Base-by-base conservation (phyloP, 1,140 invertebrate genomes). In the Mercenaria mercenaria region DNA sequence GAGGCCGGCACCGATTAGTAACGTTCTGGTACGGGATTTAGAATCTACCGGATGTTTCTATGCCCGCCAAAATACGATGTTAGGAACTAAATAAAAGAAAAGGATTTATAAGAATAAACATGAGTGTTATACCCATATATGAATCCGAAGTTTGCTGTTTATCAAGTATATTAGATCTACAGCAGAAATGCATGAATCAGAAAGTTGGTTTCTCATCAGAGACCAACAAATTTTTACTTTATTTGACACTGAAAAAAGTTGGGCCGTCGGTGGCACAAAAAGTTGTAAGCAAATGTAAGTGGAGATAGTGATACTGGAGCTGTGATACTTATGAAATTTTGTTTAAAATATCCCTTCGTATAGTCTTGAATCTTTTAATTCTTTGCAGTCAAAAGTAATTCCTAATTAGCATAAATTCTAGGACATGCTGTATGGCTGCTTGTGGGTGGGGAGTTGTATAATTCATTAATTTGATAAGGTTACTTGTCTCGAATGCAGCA, bases 221-320 rank as follows among this genome's bases (percentile, higher is more conserved):
- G 79, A 94, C 94, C 2, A 95, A 95, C 77, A 89, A 91, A 77
- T 94, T 90, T 86, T 89, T 95, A 10, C 82, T 95, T 2, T 93
- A 94, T 72, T 88, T 91, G 32, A 94, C 93, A 11, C 34, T 95
- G 72, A 93, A 94, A 87, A 94, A 94, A 89, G 56, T 95, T 4
- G 94, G 94, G 3, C 93, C 93, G 32, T 91, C 90, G 56, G 90
- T 92, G 11, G 94, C 94, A 18, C 93, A 94, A 88, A 94, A 94
- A 88, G 85, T 94, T 4, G 91, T 95, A 1, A 91, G 91, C 39
- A 95, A 94, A 91, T 92, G 94, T 95, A 92, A 94, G 94, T n/a
- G n/a, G n/a, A n/a, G n/a, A n/a, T n/a, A n/a, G n/a, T n/a, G n/a
- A n/a, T n/a, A n/a, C n/a, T n/a, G n/a, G n/a, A n/a, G n/a, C n/a